Evolutionary conservation across 2,113 vertebrate species (phyloP), one percentile per base, ranked within the genome.

Genomic region (Grallaria varia): DNA sequence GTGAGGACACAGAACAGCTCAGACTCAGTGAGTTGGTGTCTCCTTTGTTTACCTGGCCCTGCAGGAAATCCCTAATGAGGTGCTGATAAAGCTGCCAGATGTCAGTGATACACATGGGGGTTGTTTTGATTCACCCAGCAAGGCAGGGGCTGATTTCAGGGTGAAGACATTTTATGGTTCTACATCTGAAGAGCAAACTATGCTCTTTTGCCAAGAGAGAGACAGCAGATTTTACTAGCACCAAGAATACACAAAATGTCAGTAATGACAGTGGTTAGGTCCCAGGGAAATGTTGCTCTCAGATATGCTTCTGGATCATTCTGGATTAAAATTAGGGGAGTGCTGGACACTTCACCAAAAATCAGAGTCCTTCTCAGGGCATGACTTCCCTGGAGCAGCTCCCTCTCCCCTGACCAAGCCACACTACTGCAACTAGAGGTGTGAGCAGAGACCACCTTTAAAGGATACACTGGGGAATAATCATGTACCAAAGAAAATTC

Each of bases 401-500:
- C 28, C 18, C 44, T 69, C 18, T 90, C 21, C 37, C 24, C 71
- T 72, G 35, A 37, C 39, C 55, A 58, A 73, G 24, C 22, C 75
- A 77, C 33, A 5, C 18, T 24, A 9, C 31, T 42, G 50, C 42
- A 80, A 2, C 12, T 20, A 23, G 17, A 14, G 31, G 8, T 24
- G 20, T 44, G 63, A 81, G 59, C 63, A 68, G 23, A 39, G 5
- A 45, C 12, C 49, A 73, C 15, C 7, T 72, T 33, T 59, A 27
- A 63, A 68, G 4, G 52, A 10, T 3, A 14, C 0, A 0, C 2
- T 63, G 62, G 35, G 31, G 28, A 75, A 59, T n/a, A 28, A 24
- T 40, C 63, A 82, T 39, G 18, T n/a, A 28, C 20, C 9, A 30
- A 68, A 86, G 25, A 10, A 83, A 91, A 90, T 31, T 28, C n/a